These are phyloP conservation scores for Malurus splendens DNA, from an alignment of 2,797 vertebrate species.

Conservation along the genomic window DNA sequence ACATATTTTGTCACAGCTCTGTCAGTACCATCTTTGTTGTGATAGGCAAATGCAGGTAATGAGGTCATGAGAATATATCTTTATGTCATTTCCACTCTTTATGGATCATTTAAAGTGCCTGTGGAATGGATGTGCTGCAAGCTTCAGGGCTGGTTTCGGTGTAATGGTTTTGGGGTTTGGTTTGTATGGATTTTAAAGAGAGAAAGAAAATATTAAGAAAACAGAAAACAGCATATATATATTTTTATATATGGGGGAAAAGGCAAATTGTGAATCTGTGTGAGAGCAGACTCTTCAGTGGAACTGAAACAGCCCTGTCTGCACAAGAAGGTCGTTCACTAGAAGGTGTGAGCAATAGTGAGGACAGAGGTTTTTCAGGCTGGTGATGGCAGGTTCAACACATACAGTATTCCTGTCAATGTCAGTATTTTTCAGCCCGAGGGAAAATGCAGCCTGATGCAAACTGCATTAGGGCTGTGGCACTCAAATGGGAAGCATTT, in stretches of 20 bases:
- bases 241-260: not conserved
- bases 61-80: not conserved
- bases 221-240: not conserved
- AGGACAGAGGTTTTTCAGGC: constrained; percentile 12
- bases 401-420: not conserved
- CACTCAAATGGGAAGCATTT: constrained; percentile 21
- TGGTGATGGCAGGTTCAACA: constrained; percentile 3
- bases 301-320: not conserved
- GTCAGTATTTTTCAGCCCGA: constrained; percentile 27
- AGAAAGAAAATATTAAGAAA: not conserved
- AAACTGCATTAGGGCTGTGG: not conserved
- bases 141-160: not conserved
- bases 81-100: not conserved
- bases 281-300: not conserved
- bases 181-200: not conserved
- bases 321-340: not conserved
- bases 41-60: not conserved
- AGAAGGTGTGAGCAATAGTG: not conserved
- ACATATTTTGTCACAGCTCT: not conserved
- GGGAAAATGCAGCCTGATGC: not conserved
- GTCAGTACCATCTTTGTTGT: not conserved
- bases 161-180: not conserved
- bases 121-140: not conserved
- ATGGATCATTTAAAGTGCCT: not conserved
- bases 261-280: not conserved